A percentile compares a stretch with the other conserved stretches of the same genome.
phyloP scores from a whole-genome alignment of 2,113 vertebrate species.

The Sakesphorus luctuosus region DNA sequence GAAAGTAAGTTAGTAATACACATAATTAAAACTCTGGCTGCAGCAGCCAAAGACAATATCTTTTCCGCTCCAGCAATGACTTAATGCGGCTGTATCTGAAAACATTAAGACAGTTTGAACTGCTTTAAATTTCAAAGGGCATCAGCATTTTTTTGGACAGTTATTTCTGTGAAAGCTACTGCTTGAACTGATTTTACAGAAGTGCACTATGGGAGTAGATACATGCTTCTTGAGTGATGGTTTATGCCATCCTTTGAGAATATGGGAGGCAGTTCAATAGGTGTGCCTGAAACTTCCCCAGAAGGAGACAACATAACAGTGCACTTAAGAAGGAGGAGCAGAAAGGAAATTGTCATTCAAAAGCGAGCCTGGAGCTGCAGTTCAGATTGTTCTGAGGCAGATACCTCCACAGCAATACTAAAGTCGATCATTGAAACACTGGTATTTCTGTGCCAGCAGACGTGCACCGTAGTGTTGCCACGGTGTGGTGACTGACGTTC shows the following conservation, averaged over 20 bases:
- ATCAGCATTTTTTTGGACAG: not conserved
- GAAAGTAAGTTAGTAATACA: slow-evolving; percentile 45
- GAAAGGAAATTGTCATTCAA: slow-evolving; percentile 67
- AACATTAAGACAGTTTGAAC: slow-evolving; percentile 14
- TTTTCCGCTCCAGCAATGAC: not conserved
- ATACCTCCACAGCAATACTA: slow-evolving; percentile 97
- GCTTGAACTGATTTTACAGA: not conserved
- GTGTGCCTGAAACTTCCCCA: not conserved
- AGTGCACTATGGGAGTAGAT: not conserved
- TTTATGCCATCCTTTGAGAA: not conserved
- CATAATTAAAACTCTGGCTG: not conserved
- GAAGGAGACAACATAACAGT: not conserved
- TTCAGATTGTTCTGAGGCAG: slow-evolving; percentile 63
- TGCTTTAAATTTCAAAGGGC: not conserved
- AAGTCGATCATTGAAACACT: slow-evolving; percentile 99
- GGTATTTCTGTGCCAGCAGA: slow-evolving; percentile 99
- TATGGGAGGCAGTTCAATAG: not conserved
- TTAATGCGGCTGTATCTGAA: slow-evolving; percentile 26
- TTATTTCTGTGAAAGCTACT: not conserved
- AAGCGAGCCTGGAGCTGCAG: slow-evolving; percentile 57
- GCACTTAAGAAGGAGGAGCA: not conserved
- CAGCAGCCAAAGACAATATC: slow-evolving; percentile 46
- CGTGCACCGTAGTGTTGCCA: slow-evolving; percentile 98
- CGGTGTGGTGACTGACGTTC: slow-evolving; percentile 91
- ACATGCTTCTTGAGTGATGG: not conserved